Evolutionary conservation across 92 coral and sea anemone species (phyloP), one percentile per base, ranked within the genome.

Genomic region (Galaxea fascicularis): DNA sequence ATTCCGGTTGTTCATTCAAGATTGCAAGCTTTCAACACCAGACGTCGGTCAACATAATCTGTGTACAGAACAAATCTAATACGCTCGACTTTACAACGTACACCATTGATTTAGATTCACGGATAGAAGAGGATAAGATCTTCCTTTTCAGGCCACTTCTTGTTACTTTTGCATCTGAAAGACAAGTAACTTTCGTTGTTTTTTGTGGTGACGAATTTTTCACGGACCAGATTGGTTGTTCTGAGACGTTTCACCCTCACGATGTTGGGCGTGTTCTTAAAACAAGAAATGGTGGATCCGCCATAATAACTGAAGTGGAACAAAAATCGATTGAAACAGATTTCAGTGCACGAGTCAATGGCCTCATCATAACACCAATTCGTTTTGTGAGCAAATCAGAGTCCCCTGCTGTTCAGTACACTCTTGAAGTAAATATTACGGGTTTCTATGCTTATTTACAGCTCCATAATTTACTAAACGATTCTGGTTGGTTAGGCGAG

Each of bases 231-330:
- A 73, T 89, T 28, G 73, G 62, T 14, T 89, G 95, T 31, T 49
- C 80, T 45, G 90, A 89, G 63, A 83, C 90, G 65, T 93, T 97
- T 86, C 67, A 87, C 17, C 13, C 85, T 56, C 58, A 86, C 11
- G 90, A 69, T 66, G 85, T 88, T 47, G 98, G 95, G 52, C 92
- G 90, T 67, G 92, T 93, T 41, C 56, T 97, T 66, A 66, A 86
- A 71, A 88, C 95, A 26, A 90, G 80, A 64, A 78, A 89, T 54
- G 98, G 99, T 13, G 99, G 98, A 8, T 86, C 95, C 8, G 98
- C 93, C 26, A 52, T 85, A 47, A 93, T 97, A 28, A 80, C 93
- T 78, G 86, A 73, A 14, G 74, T 93, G 58, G 47, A 82, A 31
- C 25, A 73, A 53, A 79, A 39, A 31, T 24, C 73, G 16, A 86